Base-by-base conservation (phyloP, 2,888 invertebrate genomes). In the Sphinx pinastri region DNA sequence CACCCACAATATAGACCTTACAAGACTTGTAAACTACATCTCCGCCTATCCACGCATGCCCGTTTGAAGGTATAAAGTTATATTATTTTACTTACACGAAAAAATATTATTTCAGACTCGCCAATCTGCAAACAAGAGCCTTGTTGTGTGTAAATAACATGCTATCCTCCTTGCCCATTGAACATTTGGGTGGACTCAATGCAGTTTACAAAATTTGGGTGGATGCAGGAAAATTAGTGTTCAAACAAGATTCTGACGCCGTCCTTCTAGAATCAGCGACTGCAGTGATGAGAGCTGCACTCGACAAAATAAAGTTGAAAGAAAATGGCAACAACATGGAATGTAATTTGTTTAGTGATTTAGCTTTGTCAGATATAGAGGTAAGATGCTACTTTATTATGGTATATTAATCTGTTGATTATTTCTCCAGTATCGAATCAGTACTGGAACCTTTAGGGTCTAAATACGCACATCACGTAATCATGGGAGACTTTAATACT, bases 101-200 rank as follows among this genome's bases (percentile, higher is more conserved):
- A 5, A 25, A 7, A 10, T 31, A 14, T 63, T 58, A 19, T 91
- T 92, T 76, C 81, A 95, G 95, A 78, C 81, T 95, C 16, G 85
- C 92, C 59, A 94, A 91, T 67, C 83, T 97, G 58, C 95, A 96
- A 79, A 95, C 95, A n/a, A 92, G 96, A 78, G 95, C 96, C 0
- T 88, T 97, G 59, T 87, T 97, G 16, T 97, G 97, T 78, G 83
- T 96, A 68, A 97, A 96, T 86, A 97, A 97, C 85, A 90, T 97
- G 78, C 89, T 97, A 67, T 94, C 95, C 31, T 92, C 93, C 67
- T 84, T 97, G 70, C 95, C 95, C 52, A 87, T 95, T 3, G 95
- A 95, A 55, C 95, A 95, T 76, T 88, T 97, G 52, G 97, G 96
- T 7, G 97, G 96, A 8, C 87, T 94, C n/a, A 91, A 94, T 75